Evolutionary conservation across 2,113 vertebrate genomes (phyloP), one percentile per base, ranked within the genome.

Genomic region (Synodontis membranacea): DNA sequence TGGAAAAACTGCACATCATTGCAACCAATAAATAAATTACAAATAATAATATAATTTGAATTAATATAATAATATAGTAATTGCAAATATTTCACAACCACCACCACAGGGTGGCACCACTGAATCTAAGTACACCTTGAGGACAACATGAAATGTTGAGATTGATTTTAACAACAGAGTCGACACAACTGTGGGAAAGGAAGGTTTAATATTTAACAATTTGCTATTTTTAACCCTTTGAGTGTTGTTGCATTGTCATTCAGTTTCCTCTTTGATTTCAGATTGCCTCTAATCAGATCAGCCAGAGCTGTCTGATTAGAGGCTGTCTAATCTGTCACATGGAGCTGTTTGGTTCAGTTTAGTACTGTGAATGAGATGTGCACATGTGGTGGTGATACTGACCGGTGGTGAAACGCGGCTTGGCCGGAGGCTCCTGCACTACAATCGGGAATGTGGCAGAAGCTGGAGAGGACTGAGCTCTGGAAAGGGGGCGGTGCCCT

Each of bases 341-440:
- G 44, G 44, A 50, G 14, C 28, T 19, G 12, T 1, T 48, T 31
- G 28, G 15, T 39, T 54, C 31, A n/a, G n/a, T n/a, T n/a, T n/a
- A n/a, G n/a, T n/a, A 12, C 17, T 56, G 31, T 37, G 12, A 48
- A 86, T 31, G 23, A 25, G 15, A 10, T n/a, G 42, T 54, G 54
- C n/a, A 31, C 5, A 83, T 9, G 28, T 34, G 21, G 17, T n/a
- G 21, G 0, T 1, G 46, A 12, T 2, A 60, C 28, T 0, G 84
- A 98, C 98, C 98, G 95, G 98, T 99, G 54, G 98, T 99, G 89
- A 99, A 99, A 68, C 97, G 95, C 2, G 97, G 97, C 90, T 98
- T 99, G 89, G 92, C 81, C 3, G 97, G 94, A 0, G 97, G 95
- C 86, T 99, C 98, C 91, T 96, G 97, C 39, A 96, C 95, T 0